Evolutionary conservation across 2,113 vertebrate species (phyloP).

Genomic region (Eptesicus fuscus): DNA sequence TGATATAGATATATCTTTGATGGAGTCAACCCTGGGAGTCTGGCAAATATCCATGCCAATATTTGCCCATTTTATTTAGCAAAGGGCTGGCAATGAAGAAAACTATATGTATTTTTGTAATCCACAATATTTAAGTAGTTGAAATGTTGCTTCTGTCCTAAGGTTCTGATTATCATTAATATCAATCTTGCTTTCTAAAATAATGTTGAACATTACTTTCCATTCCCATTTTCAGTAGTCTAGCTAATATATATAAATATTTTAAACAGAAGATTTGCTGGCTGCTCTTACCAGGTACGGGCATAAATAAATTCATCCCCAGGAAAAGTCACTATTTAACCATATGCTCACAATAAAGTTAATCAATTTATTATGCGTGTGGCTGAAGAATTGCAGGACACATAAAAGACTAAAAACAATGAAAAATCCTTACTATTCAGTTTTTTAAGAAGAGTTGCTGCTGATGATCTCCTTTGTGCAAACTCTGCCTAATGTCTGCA

Average conservation of each 20-base stretch:
- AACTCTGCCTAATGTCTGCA: neutral
- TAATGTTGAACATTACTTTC: neutral
- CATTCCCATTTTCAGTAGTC: neutral
- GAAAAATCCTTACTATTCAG: neutral
- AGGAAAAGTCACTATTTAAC: slow-evolving; percentile 4
- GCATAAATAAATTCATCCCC: slow-evolving; percentile 32
- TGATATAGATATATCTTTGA: neutral
- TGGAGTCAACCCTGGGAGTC: neutral
- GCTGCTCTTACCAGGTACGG: neutral
- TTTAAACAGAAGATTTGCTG: neutral
- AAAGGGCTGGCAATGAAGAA: neutral
- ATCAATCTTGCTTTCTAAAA: neutral
- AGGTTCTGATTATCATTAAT: neutral
- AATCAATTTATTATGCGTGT: neutral
- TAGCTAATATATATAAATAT: neutral
- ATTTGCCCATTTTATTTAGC: neutral
- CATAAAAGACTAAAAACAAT: neutral
- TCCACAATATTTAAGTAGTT: neutral
- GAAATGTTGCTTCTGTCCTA: neutral
- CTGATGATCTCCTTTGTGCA: neutral
- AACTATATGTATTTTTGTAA: neutral
- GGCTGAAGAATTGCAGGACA: neutral
- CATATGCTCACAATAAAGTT: slow-evolving; percentile 46
- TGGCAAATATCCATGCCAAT: neutral
- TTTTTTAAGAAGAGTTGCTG: neutral